phyloP scores from a whole-genome alignment of 2,113 vertebrate genomes.

The Passer domesticus region DNA sequence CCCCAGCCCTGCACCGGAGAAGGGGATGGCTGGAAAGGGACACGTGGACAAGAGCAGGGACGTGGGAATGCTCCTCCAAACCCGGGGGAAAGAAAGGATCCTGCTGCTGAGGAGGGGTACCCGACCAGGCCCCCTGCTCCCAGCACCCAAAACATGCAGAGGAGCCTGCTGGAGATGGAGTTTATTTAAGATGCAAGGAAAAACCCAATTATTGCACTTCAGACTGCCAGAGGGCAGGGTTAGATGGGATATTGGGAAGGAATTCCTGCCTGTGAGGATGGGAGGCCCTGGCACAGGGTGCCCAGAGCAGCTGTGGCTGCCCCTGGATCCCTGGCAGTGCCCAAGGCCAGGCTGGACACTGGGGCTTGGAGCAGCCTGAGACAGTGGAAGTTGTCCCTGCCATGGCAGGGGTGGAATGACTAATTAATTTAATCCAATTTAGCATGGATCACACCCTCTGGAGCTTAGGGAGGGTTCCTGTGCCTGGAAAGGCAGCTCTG shows the following conservation, averaged over 20 bases:
- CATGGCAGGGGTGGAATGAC: too few relatives aligned
- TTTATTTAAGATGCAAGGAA: background rate
- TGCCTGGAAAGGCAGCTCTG: background rate
- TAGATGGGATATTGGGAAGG: background rate
- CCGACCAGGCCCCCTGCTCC: background rate
- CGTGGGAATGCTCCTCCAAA: background rate
- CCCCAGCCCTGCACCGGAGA: background rate
- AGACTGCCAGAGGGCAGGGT: background rate
- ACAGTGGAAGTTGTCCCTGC: fast-evolving
- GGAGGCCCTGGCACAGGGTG: fast-evolving
- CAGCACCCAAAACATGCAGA: background rate
- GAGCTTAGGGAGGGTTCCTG: background rate
- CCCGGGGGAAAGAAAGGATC: background rate
- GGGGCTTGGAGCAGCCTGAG: fast-evolving
- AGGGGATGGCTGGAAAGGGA: background rate
- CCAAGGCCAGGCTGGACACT: fast-evolving
- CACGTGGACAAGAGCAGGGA: fast-evolving
- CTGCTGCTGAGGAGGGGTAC: background rate
- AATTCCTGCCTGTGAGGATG: fast-evolving
- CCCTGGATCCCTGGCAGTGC: background rate
- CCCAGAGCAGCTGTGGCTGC: background rate
- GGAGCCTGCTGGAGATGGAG: fast-evolving
- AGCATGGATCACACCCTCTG: background rate
- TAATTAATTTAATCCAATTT: background rate
- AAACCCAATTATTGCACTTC: background rate